Evolutionary conservation across 1,140 invertebrate genomes (phyloP).

Genomic region (Lepidurus apus): DNA sequence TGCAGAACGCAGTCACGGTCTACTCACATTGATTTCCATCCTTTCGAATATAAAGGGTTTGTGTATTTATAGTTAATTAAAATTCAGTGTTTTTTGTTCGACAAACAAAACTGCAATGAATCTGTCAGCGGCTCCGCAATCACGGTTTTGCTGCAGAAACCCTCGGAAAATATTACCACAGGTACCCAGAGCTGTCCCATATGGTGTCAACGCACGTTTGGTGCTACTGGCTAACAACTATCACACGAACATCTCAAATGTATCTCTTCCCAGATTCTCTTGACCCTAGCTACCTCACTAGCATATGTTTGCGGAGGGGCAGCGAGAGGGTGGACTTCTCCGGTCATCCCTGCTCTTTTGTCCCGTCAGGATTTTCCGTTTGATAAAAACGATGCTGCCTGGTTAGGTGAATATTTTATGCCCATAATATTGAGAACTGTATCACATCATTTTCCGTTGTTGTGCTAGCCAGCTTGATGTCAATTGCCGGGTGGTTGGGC

Average conservation of each 20-base stretch:
- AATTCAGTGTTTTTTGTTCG: too few species aligned
- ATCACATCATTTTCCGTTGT: background rate
- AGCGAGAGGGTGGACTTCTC: slow-evolving; percentile 31
- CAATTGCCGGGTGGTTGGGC: slow-evolving; percentile 28
- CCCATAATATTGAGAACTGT: background rate
- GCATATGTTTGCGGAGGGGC: slow-evolving; percentile 29
- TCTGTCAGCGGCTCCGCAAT: background rate
- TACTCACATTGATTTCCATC: too few species aligned
- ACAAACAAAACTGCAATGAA: too few species aligned
- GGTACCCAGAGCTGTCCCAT: background rate
- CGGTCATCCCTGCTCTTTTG: slow-evolving; percentile 15
- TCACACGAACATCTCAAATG: background rate
- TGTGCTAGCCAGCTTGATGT: slow-evolving; percentile 26
- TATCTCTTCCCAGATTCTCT: background rate
- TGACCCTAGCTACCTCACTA: slow-evolving; percentile 2
- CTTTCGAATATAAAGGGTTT: too few species aligned
- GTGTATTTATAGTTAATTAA: too few species aligned
- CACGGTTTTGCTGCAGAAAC: slow-evolving; percentile 26
- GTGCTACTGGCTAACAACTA: background rate
- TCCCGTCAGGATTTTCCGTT: background rate
- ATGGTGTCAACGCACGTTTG: background rate
- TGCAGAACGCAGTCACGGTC: too few species aligned
- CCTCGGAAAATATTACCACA: slow-evolving; percentile 17
- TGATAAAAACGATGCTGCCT: slow-evolving; percentile 11
- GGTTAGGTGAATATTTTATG: slow-evolving; percentile 26